phyloP scores from a whole-genome alignment of 2,797 vertebrate species.

The Sebastes wilsoni region DNA sequence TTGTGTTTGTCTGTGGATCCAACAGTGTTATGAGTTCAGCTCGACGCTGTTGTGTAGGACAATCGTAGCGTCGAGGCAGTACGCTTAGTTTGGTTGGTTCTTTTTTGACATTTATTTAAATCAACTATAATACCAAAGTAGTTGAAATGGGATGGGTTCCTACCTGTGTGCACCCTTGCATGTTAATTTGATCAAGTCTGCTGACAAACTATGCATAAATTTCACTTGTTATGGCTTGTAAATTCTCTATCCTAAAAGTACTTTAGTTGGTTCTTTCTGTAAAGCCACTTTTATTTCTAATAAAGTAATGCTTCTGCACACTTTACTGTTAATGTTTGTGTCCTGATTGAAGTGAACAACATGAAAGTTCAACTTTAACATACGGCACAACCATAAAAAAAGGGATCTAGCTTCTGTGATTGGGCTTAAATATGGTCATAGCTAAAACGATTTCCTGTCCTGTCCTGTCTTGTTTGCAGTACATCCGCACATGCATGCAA shows the following conservation, averaged over 20 bases:
- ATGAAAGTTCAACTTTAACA: background rate
- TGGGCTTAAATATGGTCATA: background rate
- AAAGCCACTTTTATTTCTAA: background rate
- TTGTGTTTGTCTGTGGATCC: background rate
- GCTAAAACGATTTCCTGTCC: background rate
- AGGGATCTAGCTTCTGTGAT: background rate
- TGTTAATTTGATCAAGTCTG: background rate
- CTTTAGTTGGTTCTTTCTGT: background rate
- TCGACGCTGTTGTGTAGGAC: background rate
- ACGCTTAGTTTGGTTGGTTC: background rate
- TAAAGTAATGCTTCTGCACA: background rate
- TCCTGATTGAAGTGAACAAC: background rate
- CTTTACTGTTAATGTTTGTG: background rate
- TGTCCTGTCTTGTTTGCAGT: slow-evolving; percentile 77
- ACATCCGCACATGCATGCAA: slow-evolving; percentile 90
- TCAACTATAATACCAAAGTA: background rate
- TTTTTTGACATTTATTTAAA: background rate
- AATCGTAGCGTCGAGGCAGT: background rate
- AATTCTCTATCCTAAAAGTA: background rate
- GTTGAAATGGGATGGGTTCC: background rate
- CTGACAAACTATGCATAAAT: background rate
- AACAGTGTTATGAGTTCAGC: background rate
- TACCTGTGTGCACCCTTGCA: background rate
- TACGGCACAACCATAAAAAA: background rate
- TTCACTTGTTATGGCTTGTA: background rate